Percentiles rank a stretch among this genome's conserved stretches.
Evolutionary conservation across 2,113 vertebrate genomes (phyloP).

Genomic region (Condylura cristata): DNA sequence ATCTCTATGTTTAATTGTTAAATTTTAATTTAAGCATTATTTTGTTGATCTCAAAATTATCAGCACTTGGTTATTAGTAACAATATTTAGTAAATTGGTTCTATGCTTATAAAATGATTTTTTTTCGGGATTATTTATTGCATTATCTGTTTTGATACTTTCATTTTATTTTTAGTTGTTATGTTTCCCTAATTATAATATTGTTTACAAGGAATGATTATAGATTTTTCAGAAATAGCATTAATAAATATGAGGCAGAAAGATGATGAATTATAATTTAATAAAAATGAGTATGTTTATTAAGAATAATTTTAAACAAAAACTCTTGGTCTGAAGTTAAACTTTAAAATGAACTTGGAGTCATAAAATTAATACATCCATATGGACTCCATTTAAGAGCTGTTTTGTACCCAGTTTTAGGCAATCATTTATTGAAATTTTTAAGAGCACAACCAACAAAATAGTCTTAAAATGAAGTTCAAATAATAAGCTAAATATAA

Average conservation of each 20-base stretch:
- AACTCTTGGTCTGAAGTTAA: neutral
- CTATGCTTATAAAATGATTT: neutral
- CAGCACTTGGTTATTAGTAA: neutral
- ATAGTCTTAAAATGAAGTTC: neutral
- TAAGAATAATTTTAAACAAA: conserved; percentile 10
- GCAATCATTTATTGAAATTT: conserved; percentile 28
- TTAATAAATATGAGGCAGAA: neutral
- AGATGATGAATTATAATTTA: neutral
- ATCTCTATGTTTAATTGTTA: too few relatives aligned
- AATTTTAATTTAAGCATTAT: neutral
- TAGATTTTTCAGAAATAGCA: neutral
- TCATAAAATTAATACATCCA: neutral
- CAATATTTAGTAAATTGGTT: neutral
- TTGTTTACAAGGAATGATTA: neutral
- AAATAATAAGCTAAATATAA: neutral
- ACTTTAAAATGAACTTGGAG: neutral
- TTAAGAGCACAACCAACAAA: neutral
- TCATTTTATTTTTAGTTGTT: neutral
- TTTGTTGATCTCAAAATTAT: conserved; percentile 10
- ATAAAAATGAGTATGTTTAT: neutral
- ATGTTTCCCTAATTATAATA: neutral
- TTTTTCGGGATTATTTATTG: neutral
- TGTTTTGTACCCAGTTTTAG: neutral
- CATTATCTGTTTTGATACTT: neutral
- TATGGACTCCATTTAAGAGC: neutral